Base-by-base conservation (phyloP, 1,140 invertebrate genomes). In the Bombus turneri region DNA sequence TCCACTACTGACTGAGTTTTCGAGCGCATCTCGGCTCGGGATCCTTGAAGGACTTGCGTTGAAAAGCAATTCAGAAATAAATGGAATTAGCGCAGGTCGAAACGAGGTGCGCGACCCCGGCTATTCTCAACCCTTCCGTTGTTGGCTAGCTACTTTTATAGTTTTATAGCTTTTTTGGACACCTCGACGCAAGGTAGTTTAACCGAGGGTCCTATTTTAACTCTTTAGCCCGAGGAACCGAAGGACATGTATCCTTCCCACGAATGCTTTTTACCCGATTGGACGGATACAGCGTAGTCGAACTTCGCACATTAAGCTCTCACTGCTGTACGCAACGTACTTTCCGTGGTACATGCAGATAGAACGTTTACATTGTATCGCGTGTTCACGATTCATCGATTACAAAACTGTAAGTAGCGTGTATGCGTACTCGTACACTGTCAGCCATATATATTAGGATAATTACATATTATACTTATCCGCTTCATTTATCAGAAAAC, bases 91-190 rank as follows among this genome's bases (percentile, higher is more conserved):
- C 71, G 39, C n/a, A 1, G 59, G 22, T 47, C 78, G 85, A 81
- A 79, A 87, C 89, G 59, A 76, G 83, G 68, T 73, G 72, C 84
- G 73, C 73, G 72, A 83, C 83, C 41, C 39, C 74, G 72, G 84
- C 86, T 84, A 84, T 90, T 85, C 75, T 91, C 90, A 93, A 94
- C 90, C 91, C 92, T 92, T 93, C 79, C 87, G 84, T 12, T n/a
- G 1, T 79, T 77, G 66, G 86, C 66, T 68, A 34, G 43, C 43
- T 59, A 68, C 81, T 91, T 93, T 94, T 93, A 94, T 92, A 91
- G 92, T 88, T 94, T 94, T 93, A 92, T 90, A 88, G 87, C 91
- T 88, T 77, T 87, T 72, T 41, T 25, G 37, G 59, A 69, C 64
- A 78, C 78, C 74, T 66, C 41, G 68, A 13, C 28, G 31, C 68